phyloP scores from a whole-genome alignment of 2,888 invertebrate genomes.

The Lepas anatifera region DNA sequence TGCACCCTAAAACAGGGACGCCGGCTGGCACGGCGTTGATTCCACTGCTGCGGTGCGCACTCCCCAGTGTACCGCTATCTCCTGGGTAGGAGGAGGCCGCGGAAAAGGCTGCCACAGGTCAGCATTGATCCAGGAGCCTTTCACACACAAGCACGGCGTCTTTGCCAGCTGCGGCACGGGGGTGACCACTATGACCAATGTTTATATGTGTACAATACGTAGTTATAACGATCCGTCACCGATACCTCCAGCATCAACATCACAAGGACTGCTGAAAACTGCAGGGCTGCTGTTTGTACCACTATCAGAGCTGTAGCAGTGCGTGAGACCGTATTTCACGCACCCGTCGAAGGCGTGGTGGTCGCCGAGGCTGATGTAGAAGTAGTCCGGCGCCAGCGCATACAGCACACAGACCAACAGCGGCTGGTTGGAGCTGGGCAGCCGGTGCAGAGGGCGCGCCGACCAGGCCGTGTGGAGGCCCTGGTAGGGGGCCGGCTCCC shows the following conservation, averaged over 20 bases:
- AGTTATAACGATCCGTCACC: neutral
- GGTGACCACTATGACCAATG: neutral
- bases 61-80: too few species aligned
- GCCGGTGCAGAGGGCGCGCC: neutral
- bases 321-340: too few species aligned
- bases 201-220: neutral
- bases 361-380: neutral
- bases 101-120: too few species aligned
- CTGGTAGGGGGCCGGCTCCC: neutral
- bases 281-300: neutral
- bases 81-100: too few species aligned
- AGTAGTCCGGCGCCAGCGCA: neutral
- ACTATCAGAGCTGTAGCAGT: too few species aligned
- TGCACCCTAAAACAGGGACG: too few species aligned
- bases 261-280: neutral
- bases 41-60: too few species aligned
- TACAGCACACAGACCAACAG: neutral
- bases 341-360: neutral
- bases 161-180: too few species aligned
- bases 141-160: too few species aligned
- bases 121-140: too few species aligned
- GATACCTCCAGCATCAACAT: neutral
- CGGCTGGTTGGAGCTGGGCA: neutral
- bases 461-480: neutral
- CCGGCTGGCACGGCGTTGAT: too few species aligned